Evolutionary conservation across 2,888 invertebrate genomes (phyloP).

Genomic region (Clusia tigrina): DNA sequence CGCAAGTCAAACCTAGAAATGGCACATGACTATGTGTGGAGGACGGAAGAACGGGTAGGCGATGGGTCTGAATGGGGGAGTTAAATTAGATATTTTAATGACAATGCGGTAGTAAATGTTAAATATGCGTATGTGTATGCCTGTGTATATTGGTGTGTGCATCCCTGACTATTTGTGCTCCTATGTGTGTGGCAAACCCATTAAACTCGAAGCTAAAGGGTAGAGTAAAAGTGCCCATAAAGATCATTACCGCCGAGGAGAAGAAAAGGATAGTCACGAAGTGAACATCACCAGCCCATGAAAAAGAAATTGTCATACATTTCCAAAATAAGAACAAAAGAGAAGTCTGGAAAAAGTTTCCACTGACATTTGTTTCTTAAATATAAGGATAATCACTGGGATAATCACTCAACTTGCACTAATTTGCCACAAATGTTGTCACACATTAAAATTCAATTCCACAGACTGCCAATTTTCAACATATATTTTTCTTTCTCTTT

Average conservation of each 20-base stretch:
- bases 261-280: background rate
- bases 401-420: slow-evolving; percentile 18
- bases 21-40: background rate
- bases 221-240: background rate
- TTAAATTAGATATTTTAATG: too few species aligned
- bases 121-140: background rate
- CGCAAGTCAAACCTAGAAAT: too few species aligned
- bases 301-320: background rate
- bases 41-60: background rate
- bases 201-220: background rate
- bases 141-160: background rate
- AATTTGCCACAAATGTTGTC: slow-evolving; percentile 28
- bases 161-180: background rate
- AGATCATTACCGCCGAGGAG: background rate
- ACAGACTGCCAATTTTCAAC: slow-evolving; percentile 47
- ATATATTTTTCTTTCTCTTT: slow-evolving; percentile 41
- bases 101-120: background rate
- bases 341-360: too few species aligned
- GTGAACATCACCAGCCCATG: background rate
- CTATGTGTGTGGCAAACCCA: background rate
- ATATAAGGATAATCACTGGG: background rate
- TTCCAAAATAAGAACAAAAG: background rate
- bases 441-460: slow-evolving; percentile 40
- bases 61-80: background rate
- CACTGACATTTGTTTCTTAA: background rate